phyloP scores from a whole-genome alignment of 2,113 vertebrate species.

The Solea senegalensis region DNA sequence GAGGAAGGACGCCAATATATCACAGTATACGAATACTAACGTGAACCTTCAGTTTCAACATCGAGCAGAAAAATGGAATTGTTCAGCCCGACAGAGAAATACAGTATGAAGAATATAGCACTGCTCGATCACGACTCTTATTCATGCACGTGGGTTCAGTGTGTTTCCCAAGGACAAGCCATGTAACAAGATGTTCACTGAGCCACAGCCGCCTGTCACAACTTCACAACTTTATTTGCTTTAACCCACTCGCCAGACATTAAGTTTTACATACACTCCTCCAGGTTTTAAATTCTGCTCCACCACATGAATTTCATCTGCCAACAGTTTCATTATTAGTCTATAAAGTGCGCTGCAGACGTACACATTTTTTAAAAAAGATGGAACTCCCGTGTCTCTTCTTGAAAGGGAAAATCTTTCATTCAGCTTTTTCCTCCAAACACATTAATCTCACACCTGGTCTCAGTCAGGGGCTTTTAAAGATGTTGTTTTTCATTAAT shows the following conservation, averaged over 20 bases:
- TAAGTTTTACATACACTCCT: not conserved
- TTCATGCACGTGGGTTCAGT: not conserved
- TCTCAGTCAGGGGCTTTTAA: not conserved
- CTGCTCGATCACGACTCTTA: not conserved
- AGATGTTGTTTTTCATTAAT: not conserved
- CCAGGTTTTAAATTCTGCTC: not conserved
- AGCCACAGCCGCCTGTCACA: not conserved
- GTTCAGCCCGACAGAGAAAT: no score
- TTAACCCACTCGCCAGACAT: not conserved
- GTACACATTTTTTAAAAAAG: slow-evolving; percentile 9
- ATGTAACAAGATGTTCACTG: not conserved
- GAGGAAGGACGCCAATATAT: no score
- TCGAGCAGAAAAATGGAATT: no score
- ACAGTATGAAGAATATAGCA: not conserved
- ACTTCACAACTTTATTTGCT: not conserved
- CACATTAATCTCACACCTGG: slow-evolving; percentile 19
- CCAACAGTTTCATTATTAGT: not conserved
- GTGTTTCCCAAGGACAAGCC: not conserved
- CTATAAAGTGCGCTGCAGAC: not conserved
- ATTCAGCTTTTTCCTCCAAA: not conserved
- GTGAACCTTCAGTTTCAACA: no score
- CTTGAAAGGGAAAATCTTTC: not conserved
- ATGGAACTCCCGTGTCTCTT: not conserved
- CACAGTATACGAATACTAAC: no score
- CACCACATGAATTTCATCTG: not conserved